Evolutionary conservation across 2,888 invertebrate genomes (phyloP).

Genomic region (Rhamphomyia laevipes): DNA sequence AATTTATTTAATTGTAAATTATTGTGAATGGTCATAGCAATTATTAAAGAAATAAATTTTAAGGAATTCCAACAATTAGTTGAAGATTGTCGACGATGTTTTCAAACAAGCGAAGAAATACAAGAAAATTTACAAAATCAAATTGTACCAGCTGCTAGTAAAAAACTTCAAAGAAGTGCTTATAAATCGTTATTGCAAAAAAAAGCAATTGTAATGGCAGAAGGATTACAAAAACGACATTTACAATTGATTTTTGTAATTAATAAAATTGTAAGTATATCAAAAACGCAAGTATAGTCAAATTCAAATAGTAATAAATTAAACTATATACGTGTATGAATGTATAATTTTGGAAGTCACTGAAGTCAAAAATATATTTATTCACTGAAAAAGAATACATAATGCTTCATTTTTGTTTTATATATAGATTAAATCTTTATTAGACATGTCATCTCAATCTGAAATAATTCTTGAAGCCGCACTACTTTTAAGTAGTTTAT

Average conservation of each 20-base stretch:
- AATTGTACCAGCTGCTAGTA: conserved; percentile 14
- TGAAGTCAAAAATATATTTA: too few species aligned
- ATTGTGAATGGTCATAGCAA: neutral
- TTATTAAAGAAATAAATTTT: neutral
- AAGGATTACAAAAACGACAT: conserved; percentile 18
- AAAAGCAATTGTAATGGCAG: conserved; percentile 15
- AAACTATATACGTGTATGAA: too few species aligned
- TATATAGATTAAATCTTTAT: conserved; percentile 15
- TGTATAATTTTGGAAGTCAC: too few species aligned
- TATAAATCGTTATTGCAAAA: conserved; percentile 28
- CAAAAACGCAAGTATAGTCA: neutral
- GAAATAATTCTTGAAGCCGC: conserved; percentile 15
- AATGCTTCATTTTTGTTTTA: neutral
- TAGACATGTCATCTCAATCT: conserved; percentile 12
- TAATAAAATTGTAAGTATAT: conserved; percentile 26
- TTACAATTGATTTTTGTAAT: conserved; percentile 33
- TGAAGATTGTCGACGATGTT: conserved; percentile 18
- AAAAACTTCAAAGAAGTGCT: conserved; percentile 34
- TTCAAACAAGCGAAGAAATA: conserved; percentile 11
- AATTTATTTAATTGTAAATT: neutral
- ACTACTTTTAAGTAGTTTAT: conserved; percentile 11
- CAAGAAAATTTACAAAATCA: conserved; percentile 11
- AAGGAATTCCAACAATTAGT: conserved; percentile 28
- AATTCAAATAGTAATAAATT: too few species aligned
- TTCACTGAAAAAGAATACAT: neutral